Evolutionary conservation across 1,140 invertebrate genomes (phyloP), one percentile per base, ranked within the genome.

Genomic region (Pseudomyrmex dendroicus): DNA sequence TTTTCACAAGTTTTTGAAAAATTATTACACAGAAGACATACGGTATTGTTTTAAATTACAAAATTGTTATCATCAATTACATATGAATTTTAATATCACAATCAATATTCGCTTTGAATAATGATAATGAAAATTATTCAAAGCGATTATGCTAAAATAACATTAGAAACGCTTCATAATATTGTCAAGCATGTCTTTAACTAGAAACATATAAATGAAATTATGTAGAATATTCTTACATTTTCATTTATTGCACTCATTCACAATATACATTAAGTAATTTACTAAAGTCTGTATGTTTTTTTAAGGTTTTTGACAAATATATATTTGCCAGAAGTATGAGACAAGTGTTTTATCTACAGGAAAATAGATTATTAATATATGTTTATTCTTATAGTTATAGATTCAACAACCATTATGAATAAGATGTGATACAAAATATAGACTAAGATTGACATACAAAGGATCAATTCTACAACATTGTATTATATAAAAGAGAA

Each of bases 361-460:
- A 82, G 73, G 15, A 72, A 86, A 84, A 82, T 62, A 52, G 44
- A 25, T 25, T 25, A 25, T 3, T 54, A 83, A 86, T 74, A 15
- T 25, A 52, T 63, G 35, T 46, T 83, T 64, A 73, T 20, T 25
- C 48, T 74, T 12, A 20, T 20, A 54, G 35, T 35, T 46, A 7
- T 46, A 64, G 15, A 74, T 74, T 74, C 59, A 76, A 70, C 73
- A 72, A 64, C 82, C 73, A 63, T 64, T 82, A 48, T 86, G 62
- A 86, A 86, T 59, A 80, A 70, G 44, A 70, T 50, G 12, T 20
- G 25, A 50, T 50, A 46, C 8, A 9, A 72, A 12, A 44, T 57
- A 5, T 68, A 15, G 67, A 68, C 20, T 13, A 13, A 54, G 12
- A 22, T 7, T 13, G 10, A 68, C 9, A 20, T 56, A 57, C 57